Evolutionary conservation across 2,113 vertebrate genomes (phyloP).

Genomic region (Mormyrus lacerda): DNA sequence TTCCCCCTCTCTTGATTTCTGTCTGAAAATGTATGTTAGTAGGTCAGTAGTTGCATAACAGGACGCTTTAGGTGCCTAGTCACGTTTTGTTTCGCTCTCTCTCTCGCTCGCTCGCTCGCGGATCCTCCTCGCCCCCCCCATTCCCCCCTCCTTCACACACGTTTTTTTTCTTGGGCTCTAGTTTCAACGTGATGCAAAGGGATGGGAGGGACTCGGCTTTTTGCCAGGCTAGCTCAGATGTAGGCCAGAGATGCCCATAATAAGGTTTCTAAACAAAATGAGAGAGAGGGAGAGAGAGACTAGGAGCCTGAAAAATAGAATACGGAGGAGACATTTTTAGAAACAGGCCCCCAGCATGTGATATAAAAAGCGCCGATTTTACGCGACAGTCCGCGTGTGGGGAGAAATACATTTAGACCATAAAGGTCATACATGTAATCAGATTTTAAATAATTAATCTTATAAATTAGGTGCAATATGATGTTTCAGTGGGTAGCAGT

Average conservation of each 20-base stretch:
- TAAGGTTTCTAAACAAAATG: slow-evolving; percentile 39
- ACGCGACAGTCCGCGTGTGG: not conserved
- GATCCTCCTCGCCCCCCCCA: slow-evolving; percentile 9
- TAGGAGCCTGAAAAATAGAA: slow-evolving; percentile 17
- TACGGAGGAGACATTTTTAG: slow-evolving; percentile 29
- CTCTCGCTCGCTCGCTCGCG: slow-evolving; percentile 20
- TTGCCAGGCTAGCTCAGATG: slow-evolving; percentile 38
- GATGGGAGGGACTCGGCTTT: slow-evolving; percentile 38
- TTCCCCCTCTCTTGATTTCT: slow-evolving; percentile 48
- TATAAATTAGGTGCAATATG: not conserved
- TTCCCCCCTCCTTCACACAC: slow-evolving; percentile 14
- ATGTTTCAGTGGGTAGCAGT: not conserved
- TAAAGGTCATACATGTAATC: not conserved
- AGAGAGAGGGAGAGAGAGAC: slow-evolving; percentile 1
- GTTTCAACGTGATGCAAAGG: slow-evolving; percentile 35
- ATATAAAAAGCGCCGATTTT: slow-evolving; percentile 17
- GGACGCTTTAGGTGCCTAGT: slow-evolving; percentile 61
- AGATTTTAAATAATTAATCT: not conserved
- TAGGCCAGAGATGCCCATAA: slow-evolving; percentile 39
- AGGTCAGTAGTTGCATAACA: slow-evolving; percentile 75
- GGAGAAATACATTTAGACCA: not conserved
- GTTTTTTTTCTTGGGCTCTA: slow-evolving; percentile 38
- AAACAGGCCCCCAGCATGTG: slow-evolving; percentile 24
- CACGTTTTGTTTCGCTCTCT: slow-evolving; percentile 56
- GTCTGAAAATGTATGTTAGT: slow-evolving; percentile 70